Base-by-base conservation (phyloP, 2,888 invertebrate species). In the Hymenopus coronatus region DNA sequence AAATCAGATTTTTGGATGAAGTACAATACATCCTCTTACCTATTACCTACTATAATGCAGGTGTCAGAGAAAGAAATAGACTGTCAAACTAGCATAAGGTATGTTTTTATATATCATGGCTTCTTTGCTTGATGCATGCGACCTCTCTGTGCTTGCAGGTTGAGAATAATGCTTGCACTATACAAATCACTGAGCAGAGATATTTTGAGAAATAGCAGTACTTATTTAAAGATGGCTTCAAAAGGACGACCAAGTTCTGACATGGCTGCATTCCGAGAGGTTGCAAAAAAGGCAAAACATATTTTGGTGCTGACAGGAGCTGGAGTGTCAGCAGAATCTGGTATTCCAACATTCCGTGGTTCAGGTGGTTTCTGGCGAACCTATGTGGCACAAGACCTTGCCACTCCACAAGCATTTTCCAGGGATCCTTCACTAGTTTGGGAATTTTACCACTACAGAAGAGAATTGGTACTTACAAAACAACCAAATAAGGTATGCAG, bases 381-480 rank as follows among this genome's bases (percentile, higher is more conserved):
- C 91, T 96, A 97, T 93, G 94, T 95, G 91, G 96, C 97, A 0
- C 94, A 95, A 83, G 93, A 94, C 90, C 93, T 97, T 85, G 96
- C 96, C 0, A 96, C 96, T 25, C 96, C 96, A 33, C 94, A 94
- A 91, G 97, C 97, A 0, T 98, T 98, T 92, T 93, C 92, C 88
- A 93, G 94, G 7, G 96, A 96, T 92, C 97, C 98, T 0, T 96
- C 96, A 40, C 93, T 98, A 46, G 98, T 98, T 46, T 98, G 98
- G 98, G 97, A 98, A 93, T 98, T 98, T 93, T 98, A 98, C 92
- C 97, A 97, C 92, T 97, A 97, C 92, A 94, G 98, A 91, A 94
- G 98, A 91, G 96, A 96, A 93, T 94, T 97, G n/a, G 97, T 97
- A 83, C 95, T 95, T 82, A 95, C 96, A 89, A 96, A 96, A 82